Evolutionary conservation across 2,797 vertebrate genomes (phyloP), one percentile per base, ranked within the genome.

Genomic region (Gallinago nigripennis): DNA sequence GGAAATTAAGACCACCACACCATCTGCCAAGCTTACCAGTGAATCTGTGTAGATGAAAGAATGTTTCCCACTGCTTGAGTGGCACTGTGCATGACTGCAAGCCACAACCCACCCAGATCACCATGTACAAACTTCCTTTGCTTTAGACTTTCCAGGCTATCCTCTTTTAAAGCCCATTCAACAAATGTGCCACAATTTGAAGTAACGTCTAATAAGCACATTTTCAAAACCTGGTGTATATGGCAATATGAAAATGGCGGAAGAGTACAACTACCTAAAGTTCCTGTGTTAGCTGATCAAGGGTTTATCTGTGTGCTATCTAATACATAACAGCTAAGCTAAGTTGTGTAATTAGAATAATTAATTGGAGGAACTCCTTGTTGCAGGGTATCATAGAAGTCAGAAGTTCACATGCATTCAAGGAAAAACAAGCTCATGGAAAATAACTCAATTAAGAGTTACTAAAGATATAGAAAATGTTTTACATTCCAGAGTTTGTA

Each of bases 121-220:
- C 13, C 43, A 8, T 53, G 18, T 39, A 24, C 1, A 2, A 76
- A 16, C 6, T 64, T 76, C 12, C 13, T 76, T 76, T 73, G 23
- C 23, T 50, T 51, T 30, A 53, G 15, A 33, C 11, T 48, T 85
- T 48, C 17, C 30, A 43, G 4, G 12, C 11, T 66, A 72, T 33
- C 3, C 16, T 68, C 3, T 25, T 77, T 18, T 57, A 23, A 70
- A 68, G 1, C 1, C 12, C 4, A 12, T n/a, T 83, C 24, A 60
- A 4, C 17, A 63, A 30, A 39, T 11, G 2, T 58, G 16, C 4
- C 28, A 30, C 30, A 66, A 12, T 73, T 73, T 53, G 24, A 78
- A 78, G 24, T n/a, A 30, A 58, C 1, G 1, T 58, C 13, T 24
- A 6, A 5, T 8, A 41, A 71, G 16, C 0, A 5, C 20, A 24